A percentile compares a stretch with the other conserved stretches of the same genome.
phyloP scores from a whole-genome alignment of 2,888 invertebrate species.

The Scaptodrosophila latifasciaeformis region DNA sequence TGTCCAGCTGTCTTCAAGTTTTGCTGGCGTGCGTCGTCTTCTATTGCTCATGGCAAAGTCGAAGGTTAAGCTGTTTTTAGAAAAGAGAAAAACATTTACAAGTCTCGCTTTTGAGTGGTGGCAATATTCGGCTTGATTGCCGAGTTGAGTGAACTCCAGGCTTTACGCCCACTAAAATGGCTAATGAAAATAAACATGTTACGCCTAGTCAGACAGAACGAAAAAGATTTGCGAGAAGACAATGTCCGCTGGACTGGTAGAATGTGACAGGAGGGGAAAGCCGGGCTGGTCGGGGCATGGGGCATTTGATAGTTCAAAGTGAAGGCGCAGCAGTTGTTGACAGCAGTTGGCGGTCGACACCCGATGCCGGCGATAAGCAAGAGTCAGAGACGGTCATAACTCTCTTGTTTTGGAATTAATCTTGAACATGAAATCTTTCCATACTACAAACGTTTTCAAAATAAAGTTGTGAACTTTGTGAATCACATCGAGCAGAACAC shows the following conservation, averaged over 20 bases:
- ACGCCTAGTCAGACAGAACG: conserved; percentile 20
- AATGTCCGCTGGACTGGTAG: conserved; percentile 9
- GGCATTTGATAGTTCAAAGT: conserved; percentile 58
- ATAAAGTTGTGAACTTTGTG: too few relatives aligned
- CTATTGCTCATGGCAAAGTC: too few relatives aligned
- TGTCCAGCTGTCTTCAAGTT: too few relatives aligned
- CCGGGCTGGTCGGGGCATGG: too few relatives aligned
- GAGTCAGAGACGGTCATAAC: conserved; percentile 37
- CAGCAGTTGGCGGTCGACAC: conserved; percentile 48
- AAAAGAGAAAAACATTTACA: too few relatives aligned
- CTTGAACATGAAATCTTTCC: conserved; percentile 36
- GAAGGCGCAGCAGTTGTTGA: conserved; percentile 33
- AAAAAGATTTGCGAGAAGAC: conserved; percentile 6
- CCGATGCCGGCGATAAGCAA: conserved; percentile 52
- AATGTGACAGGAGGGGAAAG: conserved; percentile 32
- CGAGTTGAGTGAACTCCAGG: conserved; percentile 50
- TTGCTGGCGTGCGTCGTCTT: too few relatives aligned
- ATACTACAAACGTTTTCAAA: too few relatives aligned
- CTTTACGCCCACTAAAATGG: conserved; percentile 42
- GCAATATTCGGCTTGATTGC: conserved; percentile 17
- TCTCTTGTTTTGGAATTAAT: conserved; percentile 45
- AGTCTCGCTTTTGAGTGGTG: conserved; percentile 13
- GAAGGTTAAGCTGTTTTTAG: too few relatives aligned
- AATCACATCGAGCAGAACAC: too few relatives aligned
- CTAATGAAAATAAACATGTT: conserved; percentile 32